These are phyloP conservation scores for Druceiella hillmani DNA, from an alignment of 2,888 invertebrate species.

Conservation along the genomic window DNA sequence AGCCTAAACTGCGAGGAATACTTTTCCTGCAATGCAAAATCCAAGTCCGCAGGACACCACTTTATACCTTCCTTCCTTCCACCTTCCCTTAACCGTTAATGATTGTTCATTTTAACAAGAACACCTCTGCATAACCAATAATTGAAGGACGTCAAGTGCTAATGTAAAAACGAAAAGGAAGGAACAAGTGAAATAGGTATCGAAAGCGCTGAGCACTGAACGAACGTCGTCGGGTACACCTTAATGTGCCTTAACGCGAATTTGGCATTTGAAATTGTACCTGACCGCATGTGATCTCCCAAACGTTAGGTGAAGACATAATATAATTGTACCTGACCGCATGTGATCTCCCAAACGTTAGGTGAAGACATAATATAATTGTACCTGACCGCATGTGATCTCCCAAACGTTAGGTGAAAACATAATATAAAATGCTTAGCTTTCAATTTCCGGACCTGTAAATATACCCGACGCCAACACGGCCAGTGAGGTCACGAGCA, in stretches of 20 bases:
- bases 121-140: too few relatives aligned
- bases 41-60: slow-evolving; percentile 8
- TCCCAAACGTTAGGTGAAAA: slow-evolving; percentile 14
- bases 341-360: slow-evolving; percentile 14
- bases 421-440: slow-evolving; percentile 12
- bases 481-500: slow-evolving; percentile 15
- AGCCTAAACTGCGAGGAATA: too few relatives aligned
- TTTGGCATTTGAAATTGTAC: slow-evolving; percentile 10
- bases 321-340: slow-evolving; percentile 11
- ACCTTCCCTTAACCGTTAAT: too few relatives aligned
- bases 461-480: slow-evolving; percentile 17
- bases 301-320: slow-evolving; percentile 13
- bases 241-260: slow-evolving; percentile 4
- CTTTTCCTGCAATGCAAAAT: slow-evolving; percentile 1
- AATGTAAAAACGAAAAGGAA: slow-evolving; percentile 5
- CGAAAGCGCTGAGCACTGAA: slow-evolving; percentile 5
- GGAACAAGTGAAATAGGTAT: slow-evolving; percentile 8
- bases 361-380: slow-evolving; percentile 12
- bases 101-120: too few relatives aligned
- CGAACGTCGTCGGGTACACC: slow-evolving; percentile 9
- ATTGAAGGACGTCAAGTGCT: slow-evolving; percentile 7
- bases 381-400: slow-evolving; percentile 11
- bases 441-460: slow-evolving; percentile 13
- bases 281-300: slow-evolving; percentile 12
- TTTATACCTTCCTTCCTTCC: too few relatives aligned